phyloP scores from a whole-genome alignment of 2,113 vertebrate species.

The Sterrhoptilus dennistouni region DNA sequence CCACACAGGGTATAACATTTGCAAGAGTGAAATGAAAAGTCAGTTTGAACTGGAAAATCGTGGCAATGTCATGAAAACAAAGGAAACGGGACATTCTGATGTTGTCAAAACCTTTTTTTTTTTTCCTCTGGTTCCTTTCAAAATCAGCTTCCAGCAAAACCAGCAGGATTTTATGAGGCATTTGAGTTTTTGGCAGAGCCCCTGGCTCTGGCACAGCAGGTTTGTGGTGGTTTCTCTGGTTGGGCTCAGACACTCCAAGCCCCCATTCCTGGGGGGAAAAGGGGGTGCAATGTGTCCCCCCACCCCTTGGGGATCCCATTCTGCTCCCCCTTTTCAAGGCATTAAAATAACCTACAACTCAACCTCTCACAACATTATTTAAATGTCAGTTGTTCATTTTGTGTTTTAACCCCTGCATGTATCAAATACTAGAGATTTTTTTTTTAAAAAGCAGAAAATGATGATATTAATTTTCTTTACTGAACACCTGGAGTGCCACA shows the following conservation, averaged over 20 bases:
- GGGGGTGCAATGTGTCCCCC: neutral
- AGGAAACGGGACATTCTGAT: constrained; percentile 12
- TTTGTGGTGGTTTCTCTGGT: neutral
- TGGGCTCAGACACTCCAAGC: rapidly evolving
- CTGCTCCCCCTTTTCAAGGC: neutral
- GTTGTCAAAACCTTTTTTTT: constrained; percentile 6
- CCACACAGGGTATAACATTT: neutral
- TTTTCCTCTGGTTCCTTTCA: constrained; percentile 42
- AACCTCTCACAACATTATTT: neutral
- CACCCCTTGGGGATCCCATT: rapidly evolving
- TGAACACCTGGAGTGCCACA: neutral
- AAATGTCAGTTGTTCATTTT: neutral
- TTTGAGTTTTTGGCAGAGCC: constrained; percentile 15
- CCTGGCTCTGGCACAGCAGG: neutral
- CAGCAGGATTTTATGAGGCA: constrained; percentile 37
- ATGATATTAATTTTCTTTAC: neutral
- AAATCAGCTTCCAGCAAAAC: constrained; percentile 42
- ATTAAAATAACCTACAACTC: neutral
- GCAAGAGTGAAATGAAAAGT: constrained; percentile 2
- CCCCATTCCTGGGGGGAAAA: rapidly evolving
- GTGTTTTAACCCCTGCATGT: neutral
- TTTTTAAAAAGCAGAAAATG: no score
- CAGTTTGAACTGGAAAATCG: constrained; percentile 26
- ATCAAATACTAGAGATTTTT: neutral
- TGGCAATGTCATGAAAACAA: constrained; percentile 6